Evolutionary conservation across 1,140 invertebrate genomes (phyloP), one percentile per base, ranked within the genome.

Genomic region (Pogonomyrmex barbatus): DNA sequence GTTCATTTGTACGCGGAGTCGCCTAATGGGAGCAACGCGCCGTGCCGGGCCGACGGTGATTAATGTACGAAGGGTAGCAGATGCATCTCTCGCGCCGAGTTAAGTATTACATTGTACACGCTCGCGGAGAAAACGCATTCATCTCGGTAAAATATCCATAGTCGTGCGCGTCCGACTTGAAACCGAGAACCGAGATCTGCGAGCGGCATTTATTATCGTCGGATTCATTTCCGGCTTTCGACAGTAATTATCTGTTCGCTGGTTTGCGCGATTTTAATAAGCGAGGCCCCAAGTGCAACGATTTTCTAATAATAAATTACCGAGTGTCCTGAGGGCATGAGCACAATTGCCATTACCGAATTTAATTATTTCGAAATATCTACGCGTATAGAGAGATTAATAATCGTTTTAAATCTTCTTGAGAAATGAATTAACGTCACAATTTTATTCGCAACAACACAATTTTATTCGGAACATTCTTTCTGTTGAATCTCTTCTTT

Each of bases 21-120:
- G 63, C 50, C 14, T 81, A 81, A 81, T 70, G 78, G 63, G 45
- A 30, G 36, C 52, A 56, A 24, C 47, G 63, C 36, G 39, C 52
- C 54, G 54, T 33, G 60, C 14, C 47, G 12, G n/a, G 62, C n/a
- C 24, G 78, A 70, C 78, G 45, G 78, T 52, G 63, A 81, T 81
- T 81, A 81, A 81, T 81, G 78, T 81, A 70, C 36, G 24, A 56
- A 1, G 52, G 52, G 78, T 56, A 70, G 78, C 78, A 81, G 78
- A 81, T 81, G 78, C 52, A 70, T n/a, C 63, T 1, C 45, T 5
- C 50, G 50, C 45, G 47, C 39, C 76, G 62, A 65, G 77, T 67
- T 79, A 81, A 54, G 77, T 54, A 79, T 79, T 79, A 79, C 62
- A 78, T 79, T 52, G 77, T 58, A 67, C 63, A 36, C 77, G n/a